Evolutionary conservation across 2,113 vertebrate genomes (phyloP), one percentile per base, ranked within the genome.

Genomic region (Fulmarus glacialis): DNA sequence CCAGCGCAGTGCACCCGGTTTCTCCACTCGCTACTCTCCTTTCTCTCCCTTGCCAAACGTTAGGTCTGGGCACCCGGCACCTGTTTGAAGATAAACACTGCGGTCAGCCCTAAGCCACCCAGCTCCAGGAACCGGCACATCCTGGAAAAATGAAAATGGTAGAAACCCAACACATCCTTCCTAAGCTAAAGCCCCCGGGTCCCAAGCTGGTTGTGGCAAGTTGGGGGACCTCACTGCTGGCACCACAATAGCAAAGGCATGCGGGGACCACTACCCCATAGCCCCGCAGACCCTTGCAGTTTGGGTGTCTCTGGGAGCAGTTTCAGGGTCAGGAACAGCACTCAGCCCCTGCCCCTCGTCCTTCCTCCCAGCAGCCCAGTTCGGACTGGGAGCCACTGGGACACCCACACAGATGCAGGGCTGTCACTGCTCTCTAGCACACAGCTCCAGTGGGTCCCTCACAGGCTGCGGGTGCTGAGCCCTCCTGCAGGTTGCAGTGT

Each of bases 1-100:
- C 11, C 62, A 63, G 48, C 0, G 1, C 0, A 0, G 34, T 7
- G 14, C 7, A 2, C 27, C 24, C 0, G 0, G 4, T 30, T 64
- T 80, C 47, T 81, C n/a, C 47, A 20, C 15, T 29, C 29, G 27
- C 47, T 71, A 56, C 22, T 71, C 43, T 47, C 6, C 34, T 48
- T 80, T 50, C 62, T 47, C 40, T 72, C 15, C n/a, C 29, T 34
- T 52, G 36, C 24, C 0, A 2, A 73, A 47, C 1, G 0, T 7
- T 45, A 59, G 22, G 2, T 56, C 71, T 89, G 72, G 30, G 59
- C 15, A 18, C 15, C 15, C 11, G 1, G 32, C 3, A 5, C 12
- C n/a, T 63, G 22, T 48, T 11, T 16, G 40, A 53, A 80, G 14
- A 74, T 9, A 42, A 84, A 43, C 1, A 4, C 6, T n/a, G 53